Conservation (phyloP, 2,113 vertebrate genomes). For the Phrynocephalus versicolor region DNA sequence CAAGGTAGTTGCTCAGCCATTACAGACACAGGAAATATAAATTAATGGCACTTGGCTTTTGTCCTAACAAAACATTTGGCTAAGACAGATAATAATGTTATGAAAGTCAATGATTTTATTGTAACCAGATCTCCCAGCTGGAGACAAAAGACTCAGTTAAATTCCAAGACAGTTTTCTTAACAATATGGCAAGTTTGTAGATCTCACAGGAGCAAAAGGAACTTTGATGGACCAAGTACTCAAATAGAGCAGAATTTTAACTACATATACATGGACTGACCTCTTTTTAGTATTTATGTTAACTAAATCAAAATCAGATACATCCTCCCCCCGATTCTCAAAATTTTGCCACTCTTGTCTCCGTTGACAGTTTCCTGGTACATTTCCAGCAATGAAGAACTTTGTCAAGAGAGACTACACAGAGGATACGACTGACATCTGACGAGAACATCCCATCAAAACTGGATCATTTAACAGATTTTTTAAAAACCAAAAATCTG, state of each 20-base stretch:
- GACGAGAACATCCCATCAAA: too few relatives aligned
- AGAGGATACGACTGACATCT: too few relatives aligned
- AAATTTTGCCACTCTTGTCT: too few relatives aligned
- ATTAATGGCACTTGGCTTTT: slow-evolving; percentile 35
- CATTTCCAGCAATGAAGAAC: too few relatives aligned
- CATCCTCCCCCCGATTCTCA: too few relatives aligned
- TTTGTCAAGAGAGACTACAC: too few relatives aligned
- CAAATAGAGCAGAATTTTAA: neutral
- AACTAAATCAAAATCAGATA: too few relatives aligned
- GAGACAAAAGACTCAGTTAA: slow-evolving; percentile 6
- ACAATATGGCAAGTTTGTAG: neutral
- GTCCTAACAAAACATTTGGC: slow-evolving; percentile 20
- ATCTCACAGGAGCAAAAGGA: neutral
- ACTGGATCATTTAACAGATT: too few relatives aligned
- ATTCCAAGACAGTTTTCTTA: neutral
- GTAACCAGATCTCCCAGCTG: slow-evolving; percentile 10
- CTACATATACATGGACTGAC: neutral
- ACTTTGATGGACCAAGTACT: neutral
- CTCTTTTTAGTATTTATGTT: neutral
- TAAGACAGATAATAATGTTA: slow-evolving; percentile 26
- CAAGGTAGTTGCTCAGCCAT: neutral
- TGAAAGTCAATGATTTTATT: slow-evolving; percentile 30
- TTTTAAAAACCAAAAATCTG: too few relatives aligned
- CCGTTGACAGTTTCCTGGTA: too few relatives aligned
- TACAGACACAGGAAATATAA: slow-evolving; percentile 2